phyloP scores from a whole-genome alignment of 2,888 invertebrate species.

The Ephialtes manifestator region DNA sequence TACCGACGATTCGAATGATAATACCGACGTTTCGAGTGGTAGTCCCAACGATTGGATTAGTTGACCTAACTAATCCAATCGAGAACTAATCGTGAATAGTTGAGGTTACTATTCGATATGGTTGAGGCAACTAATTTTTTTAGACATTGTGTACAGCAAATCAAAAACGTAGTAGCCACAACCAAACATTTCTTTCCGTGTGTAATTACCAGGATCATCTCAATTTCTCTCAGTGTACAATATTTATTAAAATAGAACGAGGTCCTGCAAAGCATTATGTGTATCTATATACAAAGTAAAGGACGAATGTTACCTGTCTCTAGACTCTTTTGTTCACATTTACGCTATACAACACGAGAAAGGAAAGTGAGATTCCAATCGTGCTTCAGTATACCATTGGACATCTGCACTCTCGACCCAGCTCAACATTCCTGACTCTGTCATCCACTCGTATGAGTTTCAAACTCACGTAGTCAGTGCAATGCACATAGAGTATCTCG shows the following conservation, averaged over 20 bases:
- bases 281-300: background rate
- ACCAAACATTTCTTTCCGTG: no score
- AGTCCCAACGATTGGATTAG: no score
- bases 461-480: background rate
- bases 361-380: constrained; percentile 24
- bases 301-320: background rate
- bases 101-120: no score
- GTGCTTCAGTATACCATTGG: constrained; percentile 4
- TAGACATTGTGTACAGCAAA: no score
- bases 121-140: no score
- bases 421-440: constrained; percentile 16
- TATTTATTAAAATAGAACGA: background rate
- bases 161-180: no score
- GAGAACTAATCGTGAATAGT: no score
- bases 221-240: no score
- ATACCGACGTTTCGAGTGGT: no score
- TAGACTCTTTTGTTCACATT: background rate
- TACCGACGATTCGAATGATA: no score
- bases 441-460: constrained; percentile 6
- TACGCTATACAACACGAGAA: background rate
- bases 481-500: background rate
- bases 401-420: constrained; percentile 17
- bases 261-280: background rate
- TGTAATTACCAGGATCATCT: no score
- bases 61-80: no score